phyloP scores from a whole-genome alignment of 2,113 vertebrate species.

The Apteryx mantelli region DNA sequence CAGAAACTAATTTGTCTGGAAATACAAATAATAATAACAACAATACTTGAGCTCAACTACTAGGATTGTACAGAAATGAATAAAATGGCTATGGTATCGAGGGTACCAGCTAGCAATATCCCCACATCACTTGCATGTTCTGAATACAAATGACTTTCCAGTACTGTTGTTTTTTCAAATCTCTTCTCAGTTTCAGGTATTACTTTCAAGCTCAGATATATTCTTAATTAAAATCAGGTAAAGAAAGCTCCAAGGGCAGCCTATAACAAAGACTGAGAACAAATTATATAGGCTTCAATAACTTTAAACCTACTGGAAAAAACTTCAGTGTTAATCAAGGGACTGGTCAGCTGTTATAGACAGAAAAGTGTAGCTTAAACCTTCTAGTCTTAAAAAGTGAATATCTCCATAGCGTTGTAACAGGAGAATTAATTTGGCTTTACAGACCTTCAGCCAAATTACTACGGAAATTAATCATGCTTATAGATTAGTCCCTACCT shows the following conservation, averaged over 20 bases:
- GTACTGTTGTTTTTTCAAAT: conserved; percentile 5
- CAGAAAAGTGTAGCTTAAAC: background rate
- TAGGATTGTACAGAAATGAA: background rate
- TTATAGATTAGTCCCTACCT: background rate
- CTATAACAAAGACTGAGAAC: background rate
- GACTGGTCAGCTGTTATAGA: background rate
- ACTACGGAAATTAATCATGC: background rate
- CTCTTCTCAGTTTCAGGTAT: conserved; percentile 9
- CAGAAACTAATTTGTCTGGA: background rate
- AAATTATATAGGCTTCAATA: conserved; percentile 1
- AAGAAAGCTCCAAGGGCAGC: conserved; percentile 11
- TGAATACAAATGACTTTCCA: conserved; percentile 19
- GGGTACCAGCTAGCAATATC: background rate
- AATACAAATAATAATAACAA: background rate
- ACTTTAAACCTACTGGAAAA: background rate
- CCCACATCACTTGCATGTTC: background rate
- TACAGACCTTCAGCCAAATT: background rate
- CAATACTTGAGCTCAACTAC: background rate
- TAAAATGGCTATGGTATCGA: background rate
- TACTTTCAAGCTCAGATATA: conserved; percentile 29
- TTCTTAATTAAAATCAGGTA: conserved; percentile 42
- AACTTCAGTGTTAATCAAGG: background rate
- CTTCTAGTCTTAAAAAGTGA: background rate
- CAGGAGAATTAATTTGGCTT: background rate
- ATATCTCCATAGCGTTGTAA: background rate